Base-by-base conservation (phyloP, 1,140 invertebrate genomes). In the Drosophila funebris region DNA sequence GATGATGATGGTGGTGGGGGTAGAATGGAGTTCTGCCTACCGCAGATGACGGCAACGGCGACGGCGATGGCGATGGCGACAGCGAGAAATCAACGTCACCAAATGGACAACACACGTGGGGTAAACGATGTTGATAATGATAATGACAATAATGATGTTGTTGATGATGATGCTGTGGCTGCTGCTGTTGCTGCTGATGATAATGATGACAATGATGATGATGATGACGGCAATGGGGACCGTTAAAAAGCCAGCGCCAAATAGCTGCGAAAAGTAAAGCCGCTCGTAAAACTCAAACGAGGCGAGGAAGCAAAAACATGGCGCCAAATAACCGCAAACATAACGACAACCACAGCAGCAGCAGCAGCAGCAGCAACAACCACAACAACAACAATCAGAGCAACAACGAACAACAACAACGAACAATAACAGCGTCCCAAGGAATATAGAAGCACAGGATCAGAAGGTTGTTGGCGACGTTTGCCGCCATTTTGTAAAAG, bases 221-320 rank as follows among this genome's bases (percentile, higher is more conserved):
- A 20, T 27, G 67, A 70, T 14, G 60, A 29, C 16, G 63, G 54
- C 56, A 33, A 29, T 68, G 70, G 70, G 44, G 63, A 71, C 74
- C 80, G 82, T 87, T 87, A 87, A 87, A 87, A 87, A 87, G 82
- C 83, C 82, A 87, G 44, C 74, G 80, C 75, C 78, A 82, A 87
- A 87, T 87, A 87, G 82, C 82, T 88, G 82, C 82, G 78, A 87
- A 88, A 87, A 87, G 82, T 87, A 87, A 87, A 88, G 83, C 83
- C 82, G 82, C 82, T 87, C 82, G 83, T 87, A 87, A 87, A 87
- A 88, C 83, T 87, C 78, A 87, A 87, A 87, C 83, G 83, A 87
- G 78, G 78, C 81, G 74, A 76, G 63, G 64, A 36, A 48, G 53
- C 57, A 88, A 88, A 88, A 88, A 88, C 83, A 88, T 88, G 84